Conservation (phyloP, 1,140 invertebrate species). For the Drusus annulatus region DNA sequence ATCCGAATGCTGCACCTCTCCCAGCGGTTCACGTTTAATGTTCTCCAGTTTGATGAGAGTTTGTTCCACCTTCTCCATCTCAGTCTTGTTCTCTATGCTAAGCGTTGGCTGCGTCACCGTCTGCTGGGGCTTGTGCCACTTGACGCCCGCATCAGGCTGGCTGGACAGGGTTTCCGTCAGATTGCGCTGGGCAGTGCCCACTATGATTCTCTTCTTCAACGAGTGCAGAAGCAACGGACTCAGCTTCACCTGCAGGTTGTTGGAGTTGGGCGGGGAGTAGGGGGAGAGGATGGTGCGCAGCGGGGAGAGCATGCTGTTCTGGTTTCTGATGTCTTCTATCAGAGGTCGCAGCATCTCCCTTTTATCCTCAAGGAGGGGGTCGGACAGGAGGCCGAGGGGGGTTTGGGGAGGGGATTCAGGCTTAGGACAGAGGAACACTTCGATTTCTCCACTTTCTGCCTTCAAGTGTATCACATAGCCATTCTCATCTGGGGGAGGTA, state of each 20-base stretch:
- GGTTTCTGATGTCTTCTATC: constrained; percentile 65
- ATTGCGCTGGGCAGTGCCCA: constrained; percentile 49
- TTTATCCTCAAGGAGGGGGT: constrained; percentile 68
- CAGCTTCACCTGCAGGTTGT: constrained; percentile 13
- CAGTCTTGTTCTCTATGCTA: constrained; percentile 43
- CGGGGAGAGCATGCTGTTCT: constrained; percentile 39
- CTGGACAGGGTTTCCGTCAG: constrained; percentile 45
- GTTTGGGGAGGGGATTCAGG: constrained; percentile 66
- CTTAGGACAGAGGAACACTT: constrained; percentile 93
- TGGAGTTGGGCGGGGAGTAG: constrained; percentile 35
- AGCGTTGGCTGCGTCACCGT: constrained; percentile 41
- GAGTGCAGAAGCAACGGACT: constrained; percentile 47
- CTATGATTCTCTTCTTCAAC: constrained; percentile 43
- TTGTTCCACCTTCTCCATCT: neutral
- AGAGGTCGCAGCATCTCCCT: constrained; percentile 68
- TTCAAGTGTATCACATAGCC: constrained; percentile 89
- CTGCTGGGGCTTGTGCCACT: constrained; percentile 44
- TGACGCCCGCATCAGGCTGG: neutral
- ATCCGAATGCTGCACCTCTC: constrained; percentile 45
- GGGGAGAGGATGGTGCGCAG: constrained; percentile 33
- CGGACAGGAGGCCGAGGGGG: constrained; percentile 63
- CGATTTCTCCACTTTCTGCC: constrained; percentile 90
- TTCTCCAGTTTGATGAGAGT: constrained; percentile 15
- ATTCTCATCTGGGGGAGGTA: constrained; percentile 73
- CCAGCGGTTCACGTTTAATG: constrained; percentile 27